These are phyloP conservation scores for Solenopsis invicta DNA, from an alignment of 1,140 invertebrate species.

Conservation along the genomic window DNA sequence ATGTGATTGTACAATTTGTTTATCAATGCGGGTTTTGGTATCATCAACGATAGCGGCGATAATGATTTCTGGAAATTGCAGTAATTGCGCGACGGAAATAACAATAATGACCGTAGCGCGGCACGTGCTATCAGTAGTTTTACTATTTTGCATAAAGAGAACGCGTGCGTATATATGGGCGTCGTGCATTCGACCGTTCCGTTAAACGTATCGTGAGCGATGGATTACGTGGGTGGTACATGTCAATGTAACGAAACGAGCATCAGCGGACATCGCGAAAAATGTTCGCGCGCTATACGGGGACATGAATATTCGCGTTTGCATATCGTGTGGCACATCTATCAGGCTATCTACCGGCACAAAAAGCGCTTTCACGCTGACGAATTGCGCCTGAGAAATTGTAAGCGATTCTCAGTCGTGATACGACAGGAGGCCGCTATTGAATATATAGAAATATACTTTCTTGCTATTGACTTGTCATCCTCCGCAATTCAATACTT, in stretches of 20 bases:
- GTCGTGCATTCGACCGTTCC: conserved; percentile 26
- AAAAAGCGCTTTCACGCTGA: conserved; percentile 58
- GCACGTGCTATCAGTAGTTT: conserved; percentile 13
- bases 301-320: conserved; percentile 61
- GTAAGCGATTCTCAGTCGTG: conserved; percentile 41
- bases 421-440: conserved; percentile 12
- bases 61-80: conserved; percentile 6
- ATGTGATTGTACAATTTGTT: conserved; percentile 13
- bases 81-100: conserved; percentile 1
- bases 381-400: conserved; percentile 60
- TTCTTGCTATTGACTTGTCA: conserved; percentile 17
- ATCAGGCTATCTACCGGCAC: conserved; percentile 60
- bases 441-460: conserved; percentile 32
- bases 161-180: background rate
- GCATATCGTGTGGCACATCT: conserved; percentile 64
- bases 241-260: conserved; percentile 62
- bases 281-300: conserved; percentile 51
- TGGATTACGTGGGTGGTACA: conserved; percentile 51
- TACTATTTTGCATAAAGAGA: conserved; percentile 37
- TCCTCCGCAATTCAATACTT: conserved; percentile 13
- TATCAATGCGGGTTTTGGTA: background rate
- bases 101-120: background rate
- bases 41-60: background rate
- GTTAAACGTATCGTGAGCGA: conserved; percentile 62
- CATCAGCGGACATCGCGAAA: conserved; percentile 36